Evolutionary conservation across 2,797 vertebrate genomes (phyloP).

Genomic region (Lithobates sylvaticus): DNA sequence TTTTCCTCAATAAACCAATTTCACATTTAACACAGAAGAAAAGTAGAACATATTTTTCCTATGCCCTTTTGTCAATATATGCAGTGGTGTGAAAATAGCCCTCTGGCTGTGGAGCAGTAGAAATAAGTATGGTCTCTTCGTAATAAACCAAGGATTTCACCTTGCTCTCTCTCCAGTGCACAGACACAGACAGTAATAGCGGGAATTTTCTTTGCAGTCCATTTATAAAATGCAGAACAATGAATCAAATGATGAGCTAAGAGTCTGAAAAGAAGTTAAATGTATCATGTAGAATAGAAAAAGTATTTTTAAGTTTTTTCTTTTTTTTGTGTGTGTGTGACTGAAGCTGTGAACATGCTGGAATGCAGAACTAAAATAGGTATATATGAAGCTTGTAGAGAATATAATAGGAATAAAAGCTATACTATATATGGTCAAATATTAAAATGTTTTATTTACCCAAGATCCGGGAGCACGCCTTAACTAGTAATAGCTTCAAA

Average conservation of each 20-base stretch:
- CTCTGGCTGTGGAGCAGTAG: constrained; percentile 57
- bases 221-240: constrained; percentile 52
- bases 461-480: too few relatives aligned
- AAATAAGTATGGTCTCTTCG: constrained; percentile 53
- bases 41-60: constrained; percentile 62
- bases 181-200: constrained; percentile 39
- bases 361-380: not conserved
- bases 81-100: constrained; percentile 58
- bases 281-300: constrained; percentile 15
- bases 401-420: not conserved
- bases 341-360: not conserved
- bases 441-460: not conserved
- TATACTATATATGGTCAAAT: not conserved
- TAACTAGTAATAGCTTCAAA: not conserved
- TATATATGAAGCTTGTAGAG: not conserved
- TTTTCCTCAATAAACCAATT: constrained; percentile 61
- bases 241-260: constrained; percentile 49
- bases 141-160: constrained; percentile 58
- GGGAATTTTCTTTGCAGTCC: constrained; percentile 50
- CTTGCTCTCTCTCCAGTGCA: constrained; percentile 52
- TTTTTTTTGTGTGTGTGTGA: not conserved
- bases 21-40: constrained; percentile 61
- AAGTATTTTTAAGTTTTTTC: not conserved
- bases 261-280: constrained; percentile 36
- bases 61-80: constrained; percentile 63